phyloP scores from a whole-genome alignment of 1,140 invertebrate genomes.

The Arctopsyche grandis region DNA sequence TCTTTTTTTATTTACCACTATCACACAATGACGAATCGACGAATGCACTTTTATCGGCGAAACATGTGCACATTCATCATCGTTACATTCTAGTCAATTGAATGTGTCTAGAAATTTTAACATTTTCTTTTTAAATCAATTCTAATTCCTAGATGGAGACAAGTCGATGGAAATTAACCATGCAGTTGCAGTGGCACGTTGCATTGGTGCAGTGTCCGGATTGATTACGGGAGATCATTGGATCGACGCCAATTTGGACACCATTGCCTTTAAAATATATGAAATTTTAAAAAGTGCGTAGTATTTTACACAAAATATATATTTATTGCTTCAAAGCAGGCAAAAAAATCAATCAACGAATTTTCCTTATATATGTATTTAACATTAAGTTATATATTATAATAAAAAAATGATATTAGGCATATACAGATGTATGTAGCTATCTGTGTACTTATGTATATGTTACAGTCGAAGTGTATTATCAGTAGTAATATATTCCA shows the following conservation, averaged over 20 bases:
- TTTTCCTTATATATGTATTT: neutral
- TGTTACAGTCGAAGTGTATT: no score
- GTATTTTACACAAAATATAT: neutral
- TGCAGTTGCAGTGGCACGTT: slow-evolving; percentile 60
- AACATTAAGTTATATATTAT: no score
- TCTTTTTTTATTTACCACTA: neutral
- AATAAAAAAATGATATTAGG: neutral
- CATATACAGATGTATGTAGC: no score
- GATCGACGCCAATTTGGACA: slow-evolving; percentile 61
- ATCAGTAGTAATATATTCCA: no score
- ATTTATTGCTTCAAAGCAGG: no score
- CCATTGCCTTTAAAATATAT: slow-evolving; percentile 59
- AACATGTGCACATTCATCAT: slow-evolving; percentile 4
- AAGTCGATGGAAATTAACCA: slow-evolving; percentile 57
- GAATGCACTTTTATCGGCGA: neutral
- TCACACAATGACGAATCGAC: neutral
- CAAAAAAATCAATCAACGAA: neutral
- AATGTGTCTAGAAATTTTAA: neutral
- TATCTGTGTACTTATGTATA: no score
- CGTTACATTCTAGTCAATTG: neutral
- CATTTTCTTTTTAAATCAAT: neutral
- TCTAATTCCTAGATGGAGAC: slow-evolving; percentile 56
- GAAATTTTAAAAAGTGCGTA: slow-evolving; percentile 61
- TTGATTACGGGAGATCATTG: slow-evolving; percentile 60
- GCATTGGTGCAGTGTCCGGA: slow-evolving; percentile 56